Percentiles rank a stretch among this genome's conserved stretches.
Conservation (phyloP, 2,113 vertebrate genomes). For the Phaetusa simplex region DNA sequence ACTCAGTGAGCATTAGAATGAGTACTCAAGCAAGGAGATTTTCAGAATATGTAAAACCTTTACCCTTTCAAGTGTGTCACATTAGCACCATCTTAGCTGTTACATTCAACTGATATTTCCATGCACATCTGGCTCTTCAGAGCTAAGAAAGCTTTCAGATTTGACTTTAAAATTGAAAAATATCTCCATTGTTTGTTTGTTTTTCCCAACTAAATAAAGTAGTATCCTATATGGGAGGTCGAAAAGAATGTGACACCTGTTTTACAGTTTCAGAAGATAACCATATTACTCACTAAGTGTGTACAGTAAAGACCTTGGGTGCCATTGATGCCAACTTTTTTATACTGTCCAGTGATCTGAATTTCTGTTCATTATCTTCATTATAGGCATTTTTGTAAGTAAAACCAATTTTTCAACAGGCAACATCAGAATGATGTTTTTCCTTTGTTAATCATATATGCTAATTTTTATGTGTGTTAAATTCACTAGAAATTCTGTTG, state of each 20-base stretch:
- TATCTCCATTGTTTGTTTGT: background rate
- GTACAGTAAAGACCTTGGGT: background rate
- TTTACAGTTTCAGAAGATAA: background rate
- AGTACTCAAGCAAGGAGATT: background rate
- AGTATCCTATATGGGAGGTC: background rate
- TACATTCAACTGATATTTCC: background rate
- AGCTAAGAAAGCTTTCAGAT: background rate
- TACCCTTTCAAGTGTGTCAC: background rate
- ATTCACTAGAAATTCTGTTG: background rate
- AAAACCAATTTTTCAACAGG: background rate
- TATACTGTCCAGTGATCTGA: background rate
- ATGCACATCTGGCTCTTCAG: background rate
- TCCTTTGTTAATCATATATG: background rate
- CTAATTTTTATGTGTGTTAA: background rate
- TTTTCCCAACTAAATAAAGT: background rate
- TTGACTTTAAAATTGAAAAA: background rate
- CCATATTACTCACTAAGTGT: rapidly evolving
- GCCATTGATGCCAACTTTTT: background rate
- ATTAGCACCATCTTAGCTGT: background rate
- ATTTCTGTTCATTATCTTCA: background rate
- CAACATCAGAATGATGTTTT: background rate
- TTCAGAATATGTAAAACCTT: background rate
- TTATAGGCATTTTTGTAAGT: background rate
- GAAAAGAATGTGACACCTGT: background rate
- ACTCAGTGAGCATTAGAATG: background rate